phyloP scores from a whole-genome alignment of 2,888 invertebrate species.

The Drosophila stalkeri region DNA sequence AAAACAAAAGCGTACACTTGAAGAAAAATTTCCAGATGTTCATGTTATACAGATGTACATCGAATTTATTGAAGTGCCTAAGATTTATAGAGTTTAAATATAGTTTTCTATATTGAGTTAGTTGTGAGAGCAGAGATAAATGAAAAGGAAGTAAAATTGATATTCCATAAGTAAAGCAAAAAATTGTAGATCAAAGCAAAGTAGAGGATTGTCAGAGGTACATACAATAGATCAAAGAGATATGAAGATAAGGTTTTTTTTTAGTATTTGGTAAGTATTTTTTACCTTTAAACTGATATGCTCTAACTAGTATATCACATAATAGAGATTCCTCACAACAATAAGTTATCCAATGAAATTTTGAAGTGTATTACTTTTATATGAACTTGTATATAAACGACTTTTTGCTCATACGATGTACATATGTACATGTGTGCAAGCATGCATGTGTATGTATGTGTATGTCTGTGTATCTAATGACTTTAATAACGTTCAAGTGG shows the following conservation, averaged over 20 bases:
- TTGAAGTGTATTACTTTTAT: conserved; percentile 26
- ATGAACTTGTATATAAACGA: conserved; percentile 18
- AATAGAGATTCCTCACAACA: background rate
- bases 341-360: background rate
- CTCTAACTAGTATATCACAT: background rate
- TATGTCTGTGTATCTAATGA: conserved; percentile 58
- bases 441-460: background rate
- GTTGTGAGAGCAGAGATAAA: background rate
- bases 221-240: too few relatives aligned
- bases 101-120: background rate
- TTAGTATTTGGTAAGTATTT: background rate
- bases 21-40: conserved; percentile 20
- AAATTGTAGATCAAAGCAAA: background rate
- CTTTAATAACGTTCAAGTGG: conserved; percentile 67
- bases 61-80: background rate
- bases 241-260: background rate
- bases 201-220: background rate
- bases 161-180: background rate
- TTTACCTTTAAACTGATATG: background rate
- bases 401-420: conserved; percentile 3
- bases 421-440: conserved; percentile 1
- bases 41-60: background rate
- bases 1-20: conserved; percentile 28
- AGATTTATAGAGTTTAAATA: background rate
- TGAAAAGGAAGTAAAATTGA: background rate